Evolutionary conservation across 2,113 vertebrate genomes (phyloP), one percentile per base, ranked within the genome.

Genomic region (Pungitius pungitius): DNA sequence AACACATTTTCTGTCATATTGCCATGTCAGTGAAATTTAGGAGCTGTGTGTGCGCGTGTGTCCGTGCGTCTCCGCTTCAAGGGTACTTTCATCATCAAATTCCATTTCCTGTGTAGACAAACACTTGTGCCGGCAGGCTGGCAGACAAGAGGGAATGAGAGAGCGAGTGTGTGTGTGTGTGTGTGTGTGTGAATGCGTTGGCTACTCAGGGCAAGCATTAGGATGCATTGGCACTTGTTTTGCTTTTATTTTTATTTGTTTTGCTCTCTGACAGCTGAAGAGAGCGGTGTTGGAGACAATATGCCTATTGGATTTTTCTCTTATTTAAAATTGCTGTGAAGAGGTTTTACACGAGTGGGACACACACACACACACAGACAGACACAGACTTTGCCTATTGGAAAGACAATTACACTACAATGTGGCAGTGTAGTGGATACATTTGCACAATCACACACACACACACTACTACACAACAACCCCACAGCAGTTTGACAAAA

Each of bases 1-100:
- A 91, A 86, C 70, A 90, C 83, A 89, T 86, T 86, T 89, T 83
- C 82, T 87, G 86, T 90, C 91, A 90, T 87, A 86, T 83, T 89
- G 84, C 87, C 83, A 67, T 87, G 88, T 90, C 91, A 90, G 91
- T 86, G 89, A 91, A 90, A 92, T 92, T 88, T 90, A 90, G 85
- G 90, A 89, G 80, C 63, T 7, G 45, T 79, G 22, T 58, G 68
- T 75, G 60, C 81, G 67, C 54, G 43, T 68, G 69, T 58, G 24
- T 51, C 42, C 5, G 11, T 12, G 12, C 5, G 9, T 77, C 56
- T 85, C 62, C 24, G 72, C 85, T 91, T 89, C 88, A 90, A 91
- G 87, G 90, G 87, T 91, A 91, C 88, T 90, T 91, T 89, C 87
- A 91, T 92, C 89, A 91, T 92, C 88, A 92, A 86, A 90, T 91